These are phyloP conservation scores for Elysia crispata DNA, from an alignment of 2,888 invertebrate genomes.

Conservation along the genomic window DNA sequence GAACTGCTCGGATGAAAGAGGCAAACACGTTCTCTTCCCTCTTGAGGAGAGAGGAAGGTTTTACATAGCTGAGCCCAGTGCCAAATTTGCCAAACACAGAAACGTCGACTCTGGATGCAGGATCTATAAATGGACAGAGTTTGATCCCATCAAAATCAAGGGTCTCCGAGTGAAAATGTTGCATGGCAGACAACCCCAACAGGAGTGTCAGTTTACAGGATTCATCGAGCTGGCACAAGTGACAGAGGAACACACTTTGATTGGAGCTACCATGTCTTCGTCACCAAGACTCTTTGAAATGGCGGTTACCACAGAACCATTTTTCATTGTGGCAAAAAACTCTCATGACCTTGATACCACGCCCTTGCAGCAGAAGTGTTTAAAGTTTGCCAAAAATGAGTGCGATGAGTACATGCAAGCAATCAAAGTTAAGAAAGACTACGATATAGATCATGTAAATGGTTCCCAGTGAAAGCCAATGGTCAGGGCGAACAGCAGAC, in stretches of 20 bases:
- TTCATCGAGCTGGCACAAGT: conserved; percentile 61
- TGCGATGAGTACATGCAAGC: conserved; percentile 59
- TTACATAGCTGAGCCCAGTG: conserved; percentile 60
- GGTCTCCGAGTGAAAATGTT: conserved; percentile 55
- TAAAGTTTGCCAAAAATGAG: conserved; percentile 51
- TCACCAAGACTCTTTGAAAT: conserved; percentile 62
- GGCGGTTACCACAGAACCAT: conserved; percentile 60
- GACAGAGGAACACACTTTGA: conserved; percentile 63
- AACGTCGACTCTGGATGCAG: conserved; percentile 3
- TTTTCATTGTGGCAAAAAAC: conserved; percentile 60
- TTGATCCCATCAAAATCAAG: conserved; percentile 29
- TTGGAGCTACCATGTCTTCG: conserved; percentile 58
- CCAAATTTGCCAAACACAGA: conserved; percentile 54
- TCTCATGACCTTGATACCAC: conserved; percentile 52
- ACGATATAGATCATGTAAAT: conserved; percentile 48
- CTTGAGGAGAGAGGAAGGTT: conserved; percentile 61
- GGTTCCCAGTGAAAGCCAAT: background rate
- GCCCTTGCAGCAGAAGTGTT: conserved; percentile 33
- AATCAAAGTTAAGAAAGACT: conserved; percentile 62
- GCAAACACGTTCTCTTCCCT: conserved; percentile 58
- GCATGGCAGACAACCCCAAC: conserved; percentile 59
- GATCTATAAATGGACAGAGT: conserved; percentile 40
- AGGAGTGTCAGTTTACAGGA: conserved; percentile 64
- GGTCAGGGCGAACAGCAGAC: no score
- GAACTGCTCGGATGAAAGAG: conserved; percentile 57